Evolutionary conservation across 2,888 invertebrate genomes (phyloP).

Genomic region (Phengaris arion): DNA sequence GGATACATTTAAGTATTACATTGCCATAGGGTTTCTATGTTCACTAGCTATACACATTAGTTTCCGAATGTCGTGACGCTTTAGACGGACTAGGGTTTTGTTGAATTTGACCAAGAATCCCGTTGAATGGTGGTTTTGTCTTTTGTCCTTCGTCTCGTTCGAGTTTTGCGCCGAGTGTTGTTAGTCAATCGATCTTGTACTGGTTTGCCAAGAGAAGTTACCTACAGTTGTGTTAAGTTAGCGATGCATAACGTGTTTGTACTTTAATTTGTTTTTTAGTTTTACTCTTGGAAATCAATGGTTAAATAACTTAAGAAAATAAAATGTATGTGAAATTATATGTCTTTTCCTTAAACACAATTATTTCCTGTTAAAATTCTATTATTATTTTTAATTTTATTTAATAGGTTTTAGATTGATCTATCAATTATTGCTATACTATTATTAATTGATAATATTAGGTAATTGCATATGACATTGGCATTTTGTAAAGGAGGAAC

Average conservation of each 20-base stretch:
- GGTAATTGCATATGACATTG: no score
- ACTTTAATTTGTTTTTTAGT: slow-evolving; percentile 80
- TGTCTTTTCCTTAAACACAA: slow-evolving; percentile 41
- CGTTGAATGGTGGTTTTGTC: not conserved
- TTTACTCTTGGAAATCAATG: slow-evolving; percentile 80
- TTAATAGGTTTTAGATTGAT: no score
- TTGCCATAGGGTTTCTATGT: slow-evolving; percentile 65
- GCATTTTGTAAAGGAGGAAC: no score
- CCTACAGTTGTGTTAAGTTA: slow-evolving; percentile 79
- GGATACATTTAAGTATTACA: slow-evolving; percentile 69
- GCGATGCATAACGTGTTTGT: slow-evolving; percentile 80
- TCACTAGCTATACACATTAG: slow-evolving; percentile 70
- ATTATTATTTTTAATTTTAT: no score
- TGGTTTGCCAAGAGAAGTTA: slow-evolving; percentile 79
- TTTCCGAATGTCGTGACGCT: slow-evolving; percentile 68
- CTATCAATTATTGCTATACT: no score
- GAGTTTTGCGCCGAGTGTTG: slow-evolving; percentile 71
- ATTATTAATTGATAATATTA: no score
- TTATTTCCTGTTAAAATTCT: no score
- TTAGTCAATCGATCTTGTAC: slow-evolving; percentile 71
- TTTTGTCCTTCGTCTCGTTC: slow-evolving; percentile 56
- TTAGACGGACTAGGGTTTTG: slow-evolving; percentile 69
- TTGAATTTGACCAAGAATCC: slow-evolving; percentile 66
- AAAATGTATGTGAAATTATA: slow-evolving; percentile 77
- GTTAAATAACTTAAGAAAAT: slow-evolving; percentile 79